Conservation (phyloP, 2,888 invertebrate genomes). For the Drosophila paramelanica region DNA sequence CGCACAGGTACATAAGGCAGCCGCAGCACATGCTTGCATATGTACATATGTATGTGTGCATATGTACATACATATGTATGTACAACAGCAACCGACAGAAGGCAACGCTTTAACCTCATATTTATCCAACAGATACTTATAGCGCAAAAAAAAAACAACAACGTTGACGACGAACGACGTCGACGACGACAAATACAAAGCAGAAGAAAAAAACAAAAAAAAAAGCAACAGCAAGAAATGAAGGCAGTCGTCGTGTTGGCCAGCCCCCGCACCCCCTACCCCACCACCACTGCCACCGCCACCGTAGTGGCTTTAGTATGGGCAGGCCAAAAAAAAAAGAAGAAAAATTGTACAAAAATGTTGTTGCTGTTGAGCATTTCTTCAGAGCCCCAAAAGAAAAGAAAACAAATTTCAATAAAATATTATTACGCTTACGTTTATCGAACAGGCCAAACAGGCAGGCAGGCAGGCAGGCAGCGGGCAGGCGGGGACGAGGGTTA, state of each 20-base stretch:
- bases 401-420: slow-evolving; percentile 84
- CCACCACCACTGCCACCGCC: background rate
- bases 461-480: background rate
- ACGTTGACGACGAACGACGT: slow-evolving; percentile 58
- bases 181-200: slow-evolving; percentile 60
- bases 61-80: background rate
- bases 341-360: slow-evolving; percentile 61
- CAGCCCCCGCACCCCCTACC: background rate
- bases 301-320: slow-evolving; percentile 31
- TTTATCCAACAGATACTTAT: slow-evolving; percentile 83
- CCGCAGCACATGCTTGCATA: slow-evolving; percentile 53
- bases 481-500: background rate
- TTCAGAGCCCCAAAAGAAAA: slow-evolving; percentile 42
- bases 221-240: slow-evolving; percentile 65
- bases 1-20: slow-evolving; percentile 61
- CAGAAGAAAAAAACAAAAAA: slow-evolving; percentile 21
- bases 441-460: slow-evolving; percentile 68
- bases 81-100: slow-evolving; percentile 65
- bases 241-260: slow-evolving; percentile 56
- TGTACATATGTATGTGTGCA: slow-evolving; percentile 18
- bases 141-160: slow-evolving; percentile 47
- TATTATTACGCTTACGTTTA: slow-evolving; percentile 84
- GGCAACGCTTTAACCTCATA: slow-evolving; percentile 84
- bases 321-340: slow-evolving; percentile 59
- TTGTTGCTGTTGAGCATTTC: slow-evolving; percentile 53